phyloP scores from a whole-genome alignment of 2,888 invertebrate genomes.

The Tholera decimalis region DNA sequence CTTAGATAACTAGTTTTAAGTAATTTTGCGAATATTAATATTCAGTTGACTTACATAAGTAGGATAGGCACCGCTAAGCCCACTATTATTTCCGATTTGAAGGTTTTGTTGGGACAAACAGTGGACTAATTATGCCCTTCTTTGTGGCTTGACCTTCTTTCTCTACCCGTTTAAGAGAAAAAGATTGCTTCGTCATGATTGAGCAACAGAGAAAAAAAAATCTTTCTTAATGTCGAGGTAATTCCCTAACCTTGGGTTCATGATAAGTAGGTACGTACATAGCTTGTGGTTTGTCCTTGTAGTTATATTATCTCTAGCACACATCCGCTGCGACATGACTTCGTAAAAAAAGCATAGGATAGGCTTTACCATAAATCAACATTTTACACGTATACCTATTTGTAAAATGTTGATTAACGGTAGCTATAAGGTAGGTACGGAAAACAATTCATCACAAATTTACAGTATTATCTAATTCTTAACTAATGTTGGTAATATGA shows the following conservation, averaged over 20 bases:
- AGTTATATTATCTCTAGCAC: conserved; percentile 32
- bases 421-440: background rate
- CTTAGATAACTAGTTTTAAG: conserved; percentile 22
- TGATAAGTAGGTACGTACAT: background rate
- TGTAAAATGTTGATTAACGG: background rate
- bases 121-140: conserved; percentile 33
- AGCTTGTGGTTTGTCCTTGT: conserved; percentile 26
- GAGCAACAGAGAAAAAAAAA: conserved; percentile 41
- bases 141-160: conserved; percentile 42
- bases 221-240: conserved; percentile 44
- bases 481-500: conserved; percentile 48
- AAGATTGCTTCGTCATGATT: conserved; percentile 35
- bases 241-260: conserved; percentile 35
- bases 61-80: background rate
- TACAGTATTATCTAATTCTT: conserved; percentile 22
- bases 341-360: conserved; percentile 10
- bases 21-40: conserved; percentile 26
- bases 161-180: conserved; percentile 38
- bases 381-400: too few species aligned
- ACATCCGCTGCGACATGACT: conserved; percentile 36
- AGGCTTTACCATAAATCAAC: too few species aligned
- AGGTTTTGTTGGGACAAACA: conserved; percentile 17
- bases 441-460: conserved; percentile 2
- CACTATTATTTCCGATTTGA: conserved; percentile 5
- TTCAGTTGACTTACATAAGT: conserved; percentile 5